Evolutionary conservation across 2,797 vertebrate species (phyloP).

Genomic region (Bradypodion pumilum): DNA sequence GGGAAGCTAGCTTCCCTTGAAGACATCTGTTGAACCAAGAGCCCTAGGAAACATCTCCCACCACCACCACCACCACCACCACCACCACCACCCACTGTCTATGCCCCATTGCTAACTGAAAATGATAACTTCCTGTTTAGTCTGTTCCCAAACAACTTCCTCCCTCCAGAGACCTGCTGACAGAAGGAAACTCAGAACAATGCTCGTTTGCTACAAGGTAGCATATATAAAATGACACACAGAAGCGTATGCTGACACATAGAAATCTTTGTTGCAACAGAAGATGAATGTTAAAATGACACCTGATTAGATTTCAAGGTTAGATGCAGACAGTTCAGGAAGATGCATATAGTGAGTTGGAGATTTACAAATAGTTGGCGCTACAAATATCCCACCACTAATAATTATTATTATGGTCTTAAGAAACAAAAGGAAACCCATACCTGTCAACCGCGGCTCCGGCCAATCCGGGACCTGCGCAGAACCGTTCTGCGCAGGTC

Average conservation of each 20-base stretch:
- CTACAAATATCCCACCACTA: background rate
- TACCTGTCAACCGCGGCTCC: too few relatives aligned
- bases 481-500: too few relatives aligned
- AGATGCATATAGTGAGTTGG: background rate
- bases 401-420: slow-evolving; percentile 1
- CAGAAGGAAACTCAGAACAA: slow-evolving; percentile 18
- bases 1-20: slow-evolving; percentile 3
- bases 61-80: slow-evolving; percentile 2
- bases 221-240: background rate
- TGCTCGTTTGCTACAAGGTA: slow-evolving; percentile 1
- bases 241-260: too few relatives aligned
- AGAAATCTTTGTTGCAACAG: background rate
- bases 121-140: slow-evolving; percentile 63
- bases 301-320: background rate
- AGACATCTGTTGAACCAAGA: slow-evolving; percentile 12
- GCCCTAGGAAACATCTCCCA: slow-evolving; percentile 14
- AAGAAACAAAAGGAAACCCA: background rate
- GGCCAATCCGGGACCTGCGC: too few relatives aligned
- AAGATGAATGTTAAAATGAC: background rate
- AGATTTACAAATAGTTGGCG: too few relatives aligned
- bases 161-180: background rate
- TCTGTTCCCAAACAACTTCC: slow-evolving; percentile 63
- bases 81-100: slow-evolving; percentile 15
- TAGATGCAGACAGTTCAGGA: background rate
- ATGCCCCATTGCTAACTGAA: slow-evolving; percentile 15